Conservation (phyloP, 2,888 invertebrate species). For the Melinaea marsaeus region DNA sequence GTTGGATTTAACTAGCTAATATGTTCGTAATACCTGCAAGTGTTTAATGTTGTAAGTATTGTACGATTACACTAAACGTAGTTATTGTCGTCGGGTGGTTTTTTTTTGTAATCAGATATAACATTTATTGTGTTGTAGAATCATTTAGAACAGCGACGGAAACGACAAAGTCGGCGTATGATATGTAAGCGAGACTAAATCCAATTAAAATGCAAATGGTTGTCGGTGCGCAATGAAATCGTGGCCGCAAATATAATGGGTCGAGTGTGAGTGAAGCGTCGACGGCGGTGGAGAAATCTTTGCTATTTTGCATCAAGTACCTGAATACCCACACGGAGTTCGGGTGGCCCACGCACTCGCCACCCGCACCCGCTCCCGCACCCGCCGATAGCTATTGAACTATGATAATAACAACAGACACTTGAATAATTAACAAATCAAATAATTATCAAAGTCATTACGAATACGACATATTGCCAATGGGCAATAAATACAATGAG, state of each 20-base stretch:
- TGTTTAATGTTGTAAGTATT: not conserved
- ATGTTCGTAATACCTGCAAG: slow-evolving; percentile 12
- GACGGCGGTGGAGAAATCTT: slow-evolving; percentile 49
- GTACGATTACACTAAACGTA: not conserved
- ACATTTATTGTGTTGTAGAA: slow-evolving; percentile 13
- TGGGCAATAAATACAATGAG: no score
- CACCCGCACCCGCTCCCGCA: slow-evolving; percentile 38
- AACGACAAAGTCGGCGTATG: slow-evolving; percentile 38
- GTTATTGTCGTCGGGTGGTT: not conserved
- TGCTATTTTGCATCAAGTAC: slow-evolving; percentile 49
- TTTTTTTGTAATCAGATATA: slow-evolving; percentile 2
- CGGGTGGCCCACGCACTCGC: slow-evolving; percentile 45
- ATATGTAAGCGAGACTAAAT: slow-evolving; percentile 44
- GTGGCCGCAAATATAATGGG: slow-evolving; percentile 49
- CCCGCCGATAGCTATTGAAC: slow-evolving; percentile 5
- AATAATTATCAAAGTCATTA: no score
- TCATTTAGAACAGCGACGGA: slow-evolving; percentile 18
- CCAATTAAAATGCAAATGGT: slow-evolving; percentile 57
- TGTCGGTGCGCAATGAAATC: slow-evolving; percentile 50
- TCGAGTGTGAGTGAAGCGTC: slow-evolving; percentile 37
- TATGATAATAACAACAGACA: not conserved
- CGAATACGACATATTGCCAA: no score
- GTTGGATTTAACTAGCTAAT: slow-evolving; percentile 14
- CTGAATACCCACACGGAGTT: slow-evolving; percentile 45
- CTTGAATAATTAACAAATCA: not conserved